Evolutionary conservation across 2,113 vertebrate species (phyloP).

Genomic region (Trinectes maculatus): DNA sequence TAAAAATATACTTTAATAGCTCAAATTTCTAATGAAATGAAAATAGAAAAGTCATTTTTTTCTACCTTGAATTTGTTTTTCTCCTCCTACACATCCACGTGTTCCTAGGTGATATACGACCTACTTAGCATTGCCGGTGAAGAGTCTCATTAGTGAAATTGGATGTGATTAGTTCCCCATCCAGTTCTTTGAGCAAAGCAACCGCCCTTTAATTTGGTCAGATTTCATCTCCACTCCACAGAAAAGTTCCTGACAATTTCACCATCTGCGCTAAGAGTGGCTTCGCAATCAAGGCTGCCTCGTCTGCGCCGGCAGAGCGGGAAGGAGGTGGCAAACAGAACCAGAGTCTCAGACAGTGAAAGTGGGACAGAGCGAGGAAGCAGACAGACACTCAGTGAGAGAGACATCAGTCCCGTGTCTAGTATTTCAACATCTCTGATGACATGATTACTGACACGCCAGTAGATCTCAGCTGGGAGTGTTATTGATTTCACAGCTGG

Average conservation of each 20-base stretch:
- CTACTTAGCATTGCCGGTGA: conserved; percentile 36
- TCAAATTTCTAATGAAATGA: conserved; percentile 2
- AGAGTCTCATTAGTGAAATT: conserved; percentile 63
- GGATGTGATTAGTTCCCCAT: conserved; percentile 47
- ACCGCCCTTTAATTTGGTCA: conserved; percentile 43
- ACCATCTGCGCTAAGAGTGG: conserved; percentile 37
- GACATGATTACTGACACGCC: conserved; percentile 20
- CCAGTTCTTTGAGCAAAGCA: conserved; percentile 48
- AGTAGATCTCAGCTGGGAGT: conserved; percentile 6
- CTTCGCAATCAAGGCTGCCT: conserved; percentile 18
- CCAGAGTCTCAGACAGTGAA: conserved; percentile 16
- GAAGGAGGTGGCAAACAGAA: conserved; percentile 6
- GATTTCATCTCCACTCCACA: conserved; percentile 27
- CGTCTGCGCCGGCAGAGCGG: not conserved
- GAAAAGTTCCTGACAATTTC: conserved; percentile 34
- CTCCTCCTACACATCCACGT: not conserved
- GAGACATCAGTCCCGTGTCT: conserved; percentile 5
- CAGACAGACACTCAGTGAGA: not conserved
- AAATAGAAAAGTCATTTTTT: not conserved
- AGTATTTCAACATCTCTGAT: conserved; percentile 27
- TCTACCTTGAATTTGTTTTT: conserved; percentile 2
- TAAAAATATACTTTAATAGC: not conserved
- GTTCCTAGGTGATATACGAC: conserved; percentile 26
- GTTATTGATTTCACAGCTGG: conserved; percentile 40
- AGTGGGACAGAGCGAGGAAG: conserved; percentile 5